These are phyloP conservation scores for Ryuthela nishihirai DNA, from an alignment of 2,888 invertebrate genomes.

Conservation along the genomic window DNA sequence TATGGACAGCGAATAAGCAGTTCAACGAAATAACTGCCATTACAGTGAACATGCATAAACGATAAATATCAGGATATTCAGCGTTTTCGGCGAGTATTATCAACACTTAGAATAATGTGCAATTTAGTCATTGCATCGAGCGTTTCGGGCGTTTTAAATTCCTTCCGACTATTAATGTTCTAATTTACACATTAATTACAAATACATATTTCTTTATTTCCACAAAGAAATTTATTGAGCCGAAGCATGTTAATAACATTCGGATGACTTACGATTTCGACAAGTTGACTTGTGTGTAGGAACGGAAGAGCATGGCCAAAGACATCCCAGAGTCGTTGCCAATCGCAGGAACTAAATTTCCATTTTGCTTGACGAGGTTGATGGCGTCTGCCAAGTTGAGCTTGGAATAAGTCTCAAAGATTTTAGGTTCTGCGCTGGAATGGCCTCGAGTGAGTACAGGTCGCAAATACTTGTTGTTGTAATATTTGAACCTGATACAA, in stretches of 20 bases:
- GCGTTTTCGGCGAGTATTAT: too few species aligned
- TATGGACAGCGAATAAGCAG: too few species aligned
- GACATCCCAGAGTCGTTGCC: slow-evolving; percentile 27
- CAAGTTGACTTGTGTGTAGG: slow-evolving; percentile 61
- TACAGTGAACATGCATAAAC: too few species aligned
- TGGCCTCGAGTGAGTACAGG: slow-evolving; percentile 49
- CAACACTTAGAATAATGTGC: too few species aligned
- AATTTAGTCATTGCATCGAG: too few species aligned
- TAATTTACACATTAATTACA: too few species aligned
- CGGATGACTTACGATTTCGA: slow-evolving; percentile 12
- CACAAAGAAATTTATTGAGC: too few species aligned
- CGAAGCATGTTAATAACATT: not conserved
- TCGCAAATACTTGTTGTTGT: slow-evolving; percentile 89
- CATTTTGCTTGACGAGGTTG: slow-evolving; percentile 63
- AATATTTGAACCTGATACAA: slow-evolving; percentile 74
- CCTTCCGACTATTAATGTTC: too few species aligned
- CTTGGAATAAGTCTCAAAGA: slow-evolving; percentile 89
- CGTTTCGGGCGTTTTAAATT: too few species aligned
- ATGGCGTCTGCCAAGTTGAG: slow-evolving; percentile 90
- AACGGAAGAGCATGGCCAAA: slow-evolving; percentile 85
- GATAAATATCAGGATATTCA: too few species aligned
- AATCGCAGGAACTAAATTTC: slow-evolving; percentile 8
- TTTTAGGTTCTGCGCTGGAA: slow-evolving; percentile 62
- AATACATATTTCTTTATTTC: too few species aligned
- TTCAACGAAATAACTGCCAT: too few species aligned